Base-by-base conservation (phyloP, 2,113 vertebrate genomes). In the Pelecanus crispus region DNA sequence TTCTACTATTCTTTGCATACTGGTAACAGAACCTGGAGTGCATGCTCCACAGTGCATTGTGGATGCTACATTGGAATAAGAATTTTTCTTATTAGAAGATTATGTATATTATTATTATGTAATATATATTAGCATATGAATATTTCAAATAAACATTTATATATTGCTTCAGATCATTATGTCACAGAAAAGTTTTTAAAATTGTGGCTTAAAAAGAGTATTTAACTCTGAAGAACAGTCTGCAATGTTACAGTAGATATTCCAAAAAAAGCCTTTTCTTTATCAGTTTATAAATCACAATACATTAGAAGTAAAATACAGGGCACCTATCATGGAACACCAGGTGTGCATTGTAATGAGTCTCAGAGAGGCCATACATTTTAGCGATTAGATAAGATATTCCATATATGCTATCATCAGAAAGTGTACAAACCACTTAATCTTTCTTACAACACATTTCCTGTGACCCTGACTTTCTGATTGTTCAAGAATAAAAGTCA, bases 181-280 rank as follows among this genome's bases (percentile, higher is more conserved):
- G 38, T 24, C 38, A 31, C 42, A 58, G 62, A 80, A 84, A 62
- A n/a, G 13, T 38, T 55, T 17, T 91, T 49, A 3, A 31, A 86
- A 58, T 32, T 42, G 21, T 0, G 0, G 8, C 9, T 42, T 67
- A 21, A n/a, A 72, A 63, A 11, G 18, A 26, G 9, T 36, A n/a
- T 67, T 78, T 74, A 55, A 15, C 7, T 77, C 31, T 17, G 31
- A 63, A 45, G 34, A 73, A 13, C 13, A 61, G 12, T 11, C n/a
- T 47, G 55, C 4, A 18, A 3, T 26, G 25, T 24, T 77, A 50
- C 38, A 17, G n/a, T 34, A 81, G 10, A 42, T 80, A 36, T 26
- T 31, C 9, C 4, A 65, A 13, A 65, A 50, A 47, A 74, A 49
- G 10, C 1, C 34, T 58, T 52, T 65, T 49, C 20, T 88, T 44